Evolutionary conservation across 2,113 vertebrate species (phyloP).

Genomic region (Rousettus leschenaultii): DNA sequence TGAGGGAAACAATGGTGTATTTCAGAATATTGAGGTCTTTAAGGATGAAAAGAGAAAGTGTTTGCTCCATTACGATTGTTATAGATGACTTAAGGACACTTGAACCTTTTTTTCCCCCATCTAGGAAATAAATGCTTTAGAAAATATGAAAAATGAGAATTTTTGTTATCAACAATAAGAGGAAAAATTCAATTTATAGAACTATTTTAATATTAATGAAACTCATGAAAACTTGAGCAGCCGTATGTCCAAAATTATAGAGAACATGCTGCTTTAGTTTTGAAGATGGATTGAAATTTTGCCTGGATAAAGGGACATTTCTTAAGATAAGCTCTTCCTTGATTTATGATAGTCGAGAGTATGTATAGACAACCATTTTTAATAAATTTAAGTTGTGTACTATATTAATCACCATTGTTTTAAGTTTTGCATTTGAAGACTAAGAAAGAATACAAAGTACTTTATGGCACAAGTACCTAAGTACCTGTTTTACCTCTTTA

Average conservation of each 20-base stretch:
- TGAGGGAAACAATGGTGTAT: slow-evolving; percentile 8
- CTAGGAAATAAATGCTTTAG: slow-evolving; percentile 24
- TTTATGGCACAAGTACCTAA: slow-evolving; percentile 23
- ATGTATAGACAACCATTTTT: background rate
- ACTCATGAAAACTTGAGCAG: slow-evolving; percentile 56
- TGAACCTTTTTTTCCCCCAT: background rate
- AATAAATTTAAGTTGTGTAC: slow-evolving; percentile 35
- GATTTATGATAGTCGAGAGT: slow-evolving; percentile 1
- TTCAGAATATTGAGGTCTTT: slow-evolving; percentile 39
- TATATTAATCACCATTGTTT: slow-evolving; percentile 23
- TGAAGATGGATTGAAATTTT: slow-evolving; percentile 54
- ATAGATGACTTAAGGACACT: background rate
- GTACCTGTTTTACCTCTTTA: slow-evolving; percentile 82
- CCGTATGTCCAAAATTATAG: slow-evolving; percentile 58
- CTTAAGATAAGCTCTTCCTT: slow-evolving; percentile 48
- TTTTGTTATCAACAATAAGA: background rate
- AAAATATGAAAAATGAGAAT: slow-evolving; percentile 43
- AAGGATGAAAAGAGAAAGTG: slow-evolving; percentile 17
- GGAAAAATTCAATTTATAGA: slow-evolving; percentile 46
- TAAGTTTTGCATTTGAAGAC: slow-evolving; percentile 45
- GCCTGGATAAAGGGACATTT: slow-evolving; percentile 36
- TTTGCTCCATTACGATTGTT: slow-evolving; percentile 24
- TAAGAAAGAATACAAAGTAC: background rate
- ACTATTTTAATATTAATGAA: slow-evolving; percentile 60
- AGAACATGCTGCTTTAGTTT: slow-evolving; percentile 49